Base-by-base conservation (phyloP, 1,140 invertebrate genomes). In the Adelges cooleyi region DNA sequence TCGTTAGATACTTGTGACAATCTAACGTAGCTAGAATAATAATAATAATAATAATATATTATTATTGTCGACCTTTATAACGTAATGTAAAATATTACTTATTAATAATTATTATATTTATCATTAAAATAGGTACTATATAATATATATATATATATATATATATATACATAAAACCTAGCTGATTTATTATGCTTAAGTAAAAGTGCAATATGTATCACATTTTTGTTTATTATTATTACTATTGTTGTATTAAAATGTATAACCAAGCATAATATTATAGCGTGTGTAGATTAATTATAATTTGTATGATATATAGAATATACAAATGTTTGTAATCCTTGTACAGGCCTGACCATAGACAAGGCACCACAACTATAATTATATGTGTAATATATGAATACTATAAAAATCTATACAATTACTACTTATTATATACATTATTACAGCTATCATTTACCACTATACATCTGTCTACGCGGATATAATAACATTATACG, bases 1-100 rank as follows among this genome's bases (percentile, higher is more conserved):
- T 59, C 23, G 53, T 59, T 59, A 59, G 53, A 59, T 59, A 59
- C 36, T 56, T 59, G 33, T 59, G 53, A 59, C 53, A 59, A 59
- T 59, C 53, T 59, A 44, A 44, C 53, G 27, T 59, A 42, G 53
- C 53, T 59, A 59, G 53, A 59, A 25, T 56, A 56, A n/a, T n/a
- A n/a, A n/a, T n/a, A n/a, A n/a, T n/a, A n/a, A n/a, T n/a, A n/a
- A n/a, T n/a, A n/a, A n/a, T n/a, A n/a, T n/a, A n/a, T n/a, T n/a
- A n/a, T n/a, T n/a, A n/a, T n/a, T n/a, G n/a, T n/a, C n/a, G n/a
- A n/a, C n/a, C n/a, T n/a, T n/a, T n/a, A n/a, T n/a, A n/a, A n/a
- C n/a, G n/a, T n/a, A n/a, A n/a, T n/a, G n/a, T n/a, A n/a, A n/a
- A n/a, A n/a, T n/a, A n/a, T n/a, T n/a, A n/a, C n/a, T n/a, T n/a